Percentiles rank a stretch among this genome's conserved stretches.
Conservation (phyloP, 2,797 vertebrate genomes). For the Threskiornis aethiopicus region DNA sequence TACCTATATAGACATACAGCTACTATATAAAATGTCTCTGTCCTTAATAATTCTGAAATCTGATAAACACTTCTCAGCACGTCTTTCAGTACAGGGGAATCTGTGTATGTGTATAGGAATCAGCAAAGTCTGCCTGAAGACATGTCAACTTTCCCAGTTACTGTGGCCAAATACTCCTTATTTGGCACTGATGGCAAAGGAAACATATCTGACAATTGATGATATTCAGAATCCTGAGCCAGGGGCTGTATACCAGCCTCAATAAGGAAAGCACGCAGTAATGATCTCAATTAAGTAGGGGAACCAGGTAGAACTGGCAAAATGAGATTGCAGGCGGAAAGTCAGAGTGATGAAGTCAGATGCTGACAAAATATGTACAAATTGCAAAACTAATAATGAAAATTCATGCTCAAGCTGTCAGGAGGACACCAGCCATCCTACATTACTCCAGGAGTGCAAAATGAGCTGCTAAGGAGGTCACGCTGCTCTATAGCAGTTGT, state of each 20-base stretch:
- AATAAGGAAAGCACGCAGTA: neutral
- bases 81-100: neutral
- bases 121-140: neutral
- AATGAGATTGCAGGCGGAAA: slow-evolving; percentile 1
- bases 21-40: neutral
- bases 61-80: neutral
- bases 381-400: slow-evolving; percentile 55
- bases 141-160: neutral
- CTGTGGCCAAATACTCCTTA: neutral
- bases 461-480: slow-evolving; percentile 15
- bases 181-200: neutral
- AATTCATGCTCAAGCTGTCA: slow-evolving; percentile 30
- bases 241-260: neutral
- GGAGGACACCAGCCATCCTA: neutral
- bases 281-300: slow-evolving; percentile 2
- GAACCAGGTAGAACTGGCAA: neutral
- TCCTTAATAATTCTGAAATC: neutral
- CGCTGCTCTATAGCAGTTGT: neutral
- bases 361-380: slow-evolving; percentile 39
- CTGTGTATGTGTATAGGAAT: neutral
- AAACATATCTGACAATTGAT: slow-evolving; percentile 18
- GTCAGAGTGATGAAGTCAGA: slow-evolving; percentile 1
- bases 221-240: neutral
- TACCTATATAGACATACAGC: too few species aligned
- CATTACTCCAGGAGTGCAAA: neutral